Percentiles rank a stretch among this genome's conserved stretches.
Conservation (phyloP, 2,888 invertebrate genomes). For the Phania funesta region DNA sequence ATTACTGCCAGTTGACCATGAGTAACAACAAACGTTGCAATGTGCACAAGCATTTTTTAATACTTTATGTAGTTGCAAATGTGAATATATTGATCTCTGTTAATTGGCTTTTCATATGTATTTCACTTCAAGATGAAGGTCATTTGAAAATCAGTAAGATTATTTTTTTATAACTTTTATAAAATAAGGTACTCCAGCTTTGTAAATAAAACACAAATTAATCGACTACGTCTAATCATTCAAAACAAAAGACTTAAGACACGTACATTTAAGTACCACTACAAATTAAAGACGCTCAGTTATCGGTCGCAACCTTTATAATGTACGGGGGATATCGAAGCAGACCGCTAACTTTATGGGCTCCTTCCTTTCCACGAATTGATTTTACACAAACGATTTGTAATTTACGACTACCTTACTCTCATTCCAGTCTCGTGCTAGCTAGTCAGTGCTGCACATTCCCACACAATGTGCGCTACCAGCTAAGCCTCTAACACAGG, state of each 20-base stretch:
- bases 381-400: no score
- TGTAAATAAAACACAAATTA: neutral
- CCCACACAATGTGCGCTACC: no score
- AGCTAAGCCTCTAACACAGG: no score
- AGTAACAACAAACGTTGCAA: conserved; percentile 20
- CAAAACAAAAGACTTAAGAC: conserved; percentile 30
- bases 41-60: neutral
- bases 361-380: no score
- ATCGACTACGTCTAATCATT: neutral
- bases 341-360: no score
- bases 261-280: neutral
- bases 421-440: no score
- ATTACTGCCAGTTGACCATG: conserved; percentile 42
- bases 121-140: conserved; percentile 42
- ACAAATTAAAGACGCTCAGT: no score
- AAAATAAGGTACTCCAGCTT: neutral
- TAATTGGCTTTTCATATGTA: conserved; percentile 16
- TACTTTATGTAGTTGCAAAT: neutral
- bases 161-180: neutral
- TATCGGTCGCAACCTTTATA: no score
- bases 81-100: conserved; percentile 5
- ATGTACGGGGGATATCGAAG: no score
- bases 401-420: no score
- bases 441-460: no score
- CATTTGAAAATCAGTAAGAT: neutral